Evolutionary conservation across 2,888 invertebrate species (phyloP).

Genomic region (Torymus tubicola): DNA sequence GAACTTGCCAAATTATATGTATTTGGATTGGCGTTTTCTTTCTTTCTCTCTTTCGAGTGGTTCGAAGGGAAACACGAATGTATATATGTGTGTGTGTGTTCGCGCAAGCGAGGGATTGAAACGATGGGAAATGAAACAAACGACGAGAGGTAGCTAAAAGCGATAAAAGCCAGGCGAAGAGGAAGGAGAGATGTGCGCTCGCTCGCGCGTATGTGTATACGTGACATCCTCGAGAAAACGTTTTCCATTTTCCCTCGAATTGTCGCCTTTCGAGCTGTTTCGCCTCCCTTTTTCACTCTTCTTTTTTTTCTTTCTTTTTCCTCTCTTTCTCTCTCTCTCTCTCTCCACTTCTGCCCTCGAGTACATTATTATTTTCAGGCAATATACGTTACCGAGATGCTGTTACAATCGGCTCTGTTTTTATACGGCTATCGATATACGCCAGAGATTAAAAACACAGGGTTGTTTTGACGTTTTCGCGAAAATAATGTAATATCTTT

Average conservation of each 20-base stretch:
- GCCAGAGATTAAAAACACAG: too few species aligned
- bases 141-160: conserved; percentile 56
- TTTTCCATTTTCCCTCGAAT: conserved; percentile 9
- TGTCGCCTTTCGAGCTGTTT: conserved; percentile 7
- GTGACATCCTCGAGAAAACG: conserved; percentile 13
- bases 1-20: conserved; percentile 25
- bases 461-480: too few species aligned
- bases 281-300: background rate
- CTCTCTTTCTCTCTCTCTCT: too few species aligned
- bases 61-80: background rate
- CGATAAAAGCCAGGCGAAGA: conserved; percentile 59
- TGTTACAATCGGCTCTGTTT: background rate
- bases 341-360: background rate
- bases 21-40: background rate
- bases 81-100: too few species aligned
- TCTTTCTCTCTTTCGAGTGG: background rate
- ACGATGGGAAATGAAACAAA: conserved; percentile 54
- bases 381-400: background rate
- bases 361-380: conserved; percentile 6
- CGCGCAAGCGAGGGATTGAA: conserved; percentile 31
- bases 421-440: too few species aligned
- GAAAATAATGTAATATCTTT: too few species aligned
- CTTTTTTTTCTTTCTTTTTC: too few species aligned
- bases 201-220: background rate
- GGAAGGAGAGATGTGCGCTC: too few species aligned